These are phyloP conservation scores for Apodemia mormo DNA, from an alignment of 2,888 invertebrate genomes.

Conservation along the genomic window DNA sequence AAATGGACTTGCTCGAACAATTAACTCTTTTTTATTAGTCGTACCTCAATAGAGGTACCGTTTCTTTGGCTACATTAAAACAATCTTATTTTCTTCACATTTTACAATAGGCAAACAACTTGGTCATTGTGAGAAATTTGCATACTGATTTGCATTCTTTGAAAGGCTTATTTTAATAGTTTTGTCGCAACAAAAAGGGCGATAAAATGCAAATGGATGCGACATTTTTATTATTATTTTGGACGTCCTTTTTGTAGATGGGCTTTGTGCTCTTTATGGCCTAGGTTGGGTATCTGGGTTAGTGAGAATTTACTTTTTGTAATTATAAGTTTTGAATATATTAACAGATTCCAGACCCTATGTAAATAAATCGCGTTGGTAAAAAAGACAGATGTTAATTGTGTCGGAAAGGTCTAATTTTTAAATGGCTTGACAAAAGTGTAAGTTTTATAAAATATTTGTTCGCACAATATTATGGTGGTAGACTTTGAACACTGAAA, in stretches of 20 bases:
- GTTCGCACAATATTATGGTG: too few relatives aligned
- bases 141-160: constrained; percentile 76
- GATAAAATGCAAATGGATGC: neutral
- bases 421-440: neutral
- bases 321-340: constrained; percentile 22
- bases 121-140: constrained; percentile 58
- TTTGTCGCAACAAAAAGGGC: constrained; percentile 8
- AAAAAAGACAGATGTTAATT: neutral
- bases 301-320: neutral
- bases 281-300: neutral
- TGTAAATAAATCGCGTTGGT: neutral
- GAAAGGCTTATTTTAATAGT: constrained; percentile 47
- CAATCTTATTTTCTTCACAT: constrained; percentile 66
- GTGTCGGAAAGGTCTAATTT: neutral
- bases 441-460: too few relatives aligned
- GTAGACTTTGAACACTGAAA: too few relatives aligned
- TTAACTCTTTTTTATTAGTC: constrained; percentile 63
- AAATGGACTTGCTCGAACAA: neutral
- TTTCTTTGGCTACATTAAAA: constrained; percentile 63
- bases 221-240: constrained; percentile 9
- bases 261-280: neutral
- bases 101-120: constrained; percentile 55
- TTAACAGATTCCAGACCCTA: neutral
- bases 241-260: neutral
- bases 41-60: constrained; percentile 49